These are phyloP conservation scores for Ischnus inquisitorius DNA, from an alignment of 2,888 invertebrate species.

Conservation along the genomic window DNA sequence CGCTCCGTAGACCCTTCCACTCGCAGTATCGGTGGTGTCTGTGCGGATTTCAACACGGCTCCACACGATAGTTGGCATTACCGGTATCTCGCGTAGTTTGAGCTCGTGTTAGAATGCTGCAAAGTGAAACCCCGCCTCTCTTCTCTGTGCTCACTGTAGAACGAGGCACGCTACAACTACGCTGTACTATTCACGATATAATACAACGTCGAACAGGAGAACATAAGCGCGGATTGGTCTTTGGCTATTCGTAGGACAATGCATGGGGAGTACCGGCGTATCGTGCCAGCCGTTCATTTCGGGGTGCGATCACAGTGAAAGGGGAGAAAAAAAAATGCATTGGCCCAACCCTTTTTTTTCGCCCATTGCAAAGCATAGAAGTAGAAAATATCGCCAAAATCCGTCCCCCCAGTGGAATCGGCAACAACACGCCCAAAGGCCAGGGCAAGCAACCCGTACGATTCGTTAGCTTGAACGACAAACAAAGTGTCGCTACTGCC, in stretches of 20 bases:
- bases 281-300: constrained; percentile 53
- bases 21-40: constrained; percentile 27
- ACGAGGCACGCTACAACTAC: constrained; percentile 36
- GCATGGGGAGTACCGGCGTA: constrained; percentile 15
- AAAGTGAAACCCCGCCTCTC: constrained; percentile 34
- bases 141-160: constrained; percentile 5
- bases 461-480: not conserved
- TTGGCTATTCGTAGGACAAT: constrained; percentile 56
- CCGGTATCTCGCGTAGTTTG: constrained; percentile 22
- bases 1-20: constrained; percentile 44
- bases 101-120: constrained; percentile 35
- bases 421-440: constrained; percentile 51
- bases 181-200: constrained; percentile 28
- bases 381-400: constrained; percentile 40
- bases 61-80: constrained; percentile 38
- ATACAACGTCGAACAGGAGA: constrained; percentile 3
- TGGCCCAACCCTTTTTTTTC: constrained; percentile 63
- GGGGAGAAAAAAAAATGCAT: constrained; percentile 21
- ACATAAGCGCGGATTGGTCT: constrained; percentile 8
- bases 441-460: not conserved
- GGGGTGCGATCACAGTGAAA: constrained; percentile 39
- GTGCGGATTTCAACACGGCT: constrained; percentile 38
- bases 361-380: constrained; percentile 39
- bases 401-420: constrained; percentile 42
- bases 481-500: not conserved